Base-by-base conservation (phyloP, 2,797 vertebrate genomes). In the Prionace glauca region DNA sequence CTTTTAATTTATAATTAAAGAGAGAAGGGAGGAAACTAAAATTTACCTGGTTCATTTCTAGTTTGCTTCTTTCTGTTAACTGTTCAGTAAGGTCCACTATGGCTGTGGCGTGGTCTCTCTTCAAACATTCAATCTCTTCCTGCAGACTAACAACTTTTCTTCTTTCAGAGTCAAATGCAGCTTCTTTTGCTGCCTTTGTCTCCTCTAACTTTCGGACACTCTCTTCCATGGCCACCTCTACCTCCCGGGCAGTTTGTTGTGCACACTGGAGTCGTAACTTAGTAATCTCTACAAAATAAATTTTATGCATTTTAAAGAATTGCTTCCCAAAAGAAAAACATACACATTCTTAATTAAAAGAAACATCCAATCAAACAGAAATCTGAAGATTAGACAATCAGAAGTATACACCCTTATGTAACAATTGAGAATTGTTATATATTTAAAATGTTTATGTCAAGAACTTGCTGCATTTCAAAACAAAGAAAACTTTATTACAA, bases 141-240 rank as follows among this genome's bases (percentile, higher is more conserved):
- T 97, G 97, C 96, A 98, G 97, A 41, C 95, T 96, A 91, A 97
- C 97, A 96, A 98, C 97, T 20, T 18, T 29, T 9, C 96, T 95
- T 8, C 96, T 96, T 95, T 98, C 97, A 56, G 96, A 96, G 29
- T 18, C 96, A 69, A 97, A 96, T 24, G 97, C 96, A 0, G 95
- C 96, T 3, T 97, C 96, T 26, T 96, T 97, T 50, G 96, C 96
- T 95, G 97, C 97, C 94, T 98, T 97, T 96, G 98, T 98, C 60
- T 98, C 97, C 95, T 97, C 97, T 96, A 97, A 95, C 56, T 60
- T 96, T 96, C 96, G 95, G 96, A 96, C 95, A 97, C 96, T 97
- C 79, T 98, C 97, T 22, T 97, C 97, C 95, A 98, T 97, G 96
- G 98, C 98, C 0, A 97, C 94, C 96, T 98, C 98, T 67, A 97